phyloP scores from a whole-genome alignment of 2,888 invertebrate species.

The Lucinisca nassula region DNA sequence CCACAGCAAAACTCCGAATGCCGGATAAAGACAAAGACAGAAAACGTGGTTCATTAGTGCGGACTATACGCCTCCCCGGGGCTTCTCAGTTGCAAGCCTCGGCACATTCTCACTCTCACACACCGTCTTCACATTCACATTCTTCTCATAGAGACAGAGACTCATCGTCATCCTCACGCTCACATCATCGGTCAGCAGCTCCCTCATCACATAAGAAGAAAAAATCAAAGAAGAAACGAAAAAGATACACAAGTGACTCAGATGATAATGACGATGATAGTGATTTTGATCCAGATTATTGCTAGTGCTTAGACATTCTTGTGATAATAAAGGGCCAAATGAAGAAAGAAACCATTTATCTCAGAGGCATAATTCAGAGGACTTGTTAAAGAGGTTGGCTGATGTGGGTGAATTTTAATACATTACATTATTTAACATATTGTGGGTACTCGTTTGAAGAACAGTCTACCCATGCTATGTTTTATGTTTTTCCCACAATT shows the following conservation, averaged over 20 bases:
- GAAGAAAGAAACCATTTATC: neutral
- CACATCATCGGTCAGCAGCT: constrained; percentile 59
- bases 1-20: constrained; percentile 65
- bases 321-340: constrained; percentile 8
- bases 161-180: constrained; percentile 54
- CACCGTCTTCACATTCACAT: constrained; percentile 19
- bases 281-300: constrained; percentile 78
- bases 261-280: constrained; percentile 84
- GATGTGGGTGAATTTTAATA: no score
- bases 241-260: constrained; percentile 79
- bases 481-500: no score
- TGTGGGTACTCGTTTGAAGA: no score
- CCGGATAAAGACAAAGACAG: constrained; percentile 66
- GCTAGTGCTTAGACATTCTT: neutral
- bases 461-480: no score
- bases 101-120: constrained; percentile 46
- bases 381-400: no score
- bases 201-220: constrained; percentile 63
- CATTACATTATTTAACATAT: no score
- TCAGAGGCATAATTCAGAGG: constrained; percentile 8
- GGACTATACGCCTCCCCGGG: constrained; percentile 65
- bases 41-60: constrained; percentile 66
- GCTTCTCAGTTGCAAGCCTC: constrained; percentile 67
- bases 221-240: constrained; percentile 82
- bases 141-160: constrained; percentile 51